phyloP scores from a whole-genome alignment of 2,113 vertebrate species.

The Sinocyclocheilus anshuiensis region DNA sequence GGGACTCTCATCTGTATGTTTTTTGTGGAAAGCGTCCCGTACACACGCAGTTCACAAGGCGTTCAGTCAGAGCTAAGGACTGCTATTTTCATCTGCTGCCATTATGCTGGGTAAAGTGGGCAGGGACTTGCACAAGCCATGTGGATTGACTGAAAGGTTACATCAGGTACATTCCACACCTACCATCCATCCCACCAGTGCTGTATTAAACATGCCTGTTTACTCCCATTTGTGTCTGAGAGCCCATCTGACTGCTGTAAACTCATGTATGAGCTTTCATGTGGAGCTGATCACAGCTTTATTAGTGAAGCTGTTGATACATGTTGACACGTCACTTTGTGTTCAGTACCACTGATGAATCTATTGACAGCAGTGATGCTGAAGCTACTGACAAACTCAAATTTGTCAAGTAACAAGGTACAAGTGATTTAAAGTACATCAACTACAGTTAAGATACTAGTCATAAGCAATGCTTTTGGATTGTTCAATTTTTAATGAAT shows the following conservation, averaged over 20 bases:
- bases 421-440: background rate
- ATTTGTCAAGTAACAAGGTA: background rate
- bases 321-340: background rate
- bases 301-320: background rate
- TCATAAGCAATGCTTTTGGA: too few species aligned
- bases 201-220: constrained; percentile 41
- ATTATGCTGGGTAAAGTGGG: too few species aligned
- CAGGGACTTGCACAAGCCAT: too few species aligned
- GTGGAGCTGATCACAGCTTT: background rate
- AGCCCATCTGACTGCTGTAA: background rate
- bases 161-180: background rate
- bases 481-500: too few species aligned
- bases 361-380: background rate
- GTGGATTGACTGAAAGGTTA: too few species aligned
- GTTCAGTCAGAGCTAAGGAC: too few species aligned
- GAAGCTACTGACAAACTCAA: background rate
- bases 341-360: background rate
- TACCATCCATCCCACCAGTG: background rate
- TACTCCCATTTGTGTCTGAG: constrained; percentile 36
- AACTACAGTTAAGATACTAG: background rate
- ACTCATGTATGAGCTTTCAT: background rate
- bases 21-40: too few species aligned
- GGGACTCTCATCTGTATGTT: too few species aligned
- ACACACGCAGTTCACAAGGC: too few species aligned
- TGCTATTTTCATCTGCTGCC: too few species aligned